These are phyloP conservation scores for Scaptodrosophila lebanonensis DNA, from an alignment of 1,140 invertebrate genomes.

Conservation along the genomic window DNA sequence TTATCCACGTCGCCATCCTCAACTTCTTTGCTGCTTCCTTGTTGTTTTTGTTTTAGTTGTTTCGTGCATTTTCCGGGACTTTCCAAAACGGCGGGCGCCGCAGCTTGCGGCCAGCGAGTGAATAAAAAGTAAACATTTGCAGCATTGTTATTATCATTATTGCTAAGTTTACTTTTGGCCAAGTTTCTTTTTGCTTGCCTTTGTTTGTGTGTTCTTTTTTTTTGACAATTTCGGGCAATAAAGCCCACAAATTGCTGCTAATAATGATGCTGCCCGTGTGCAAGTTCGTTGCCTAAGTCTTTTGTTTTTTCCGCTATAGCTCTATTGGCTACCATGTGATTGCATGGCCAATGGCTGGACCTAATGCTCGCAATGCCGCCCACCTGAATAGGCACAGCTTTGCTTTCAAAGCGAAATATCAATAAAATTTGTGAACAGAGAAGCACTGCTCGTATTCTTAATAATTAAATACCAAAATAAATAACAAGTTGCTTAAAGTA, in stretches of 20 bases:
- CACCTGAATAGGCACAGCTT: no score
- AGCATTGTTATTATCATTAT: not conserved
- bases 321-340: no score
- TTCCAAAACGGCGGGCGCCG: conserved; percentile 61
- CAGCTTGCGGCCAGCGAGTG: conserved; percentile 36
- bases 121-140: conserved; percentile 34
- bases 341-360: no score
- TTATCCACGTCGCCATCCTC: conserved; percentile 52
- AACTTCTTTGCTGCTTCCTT: not conserved
- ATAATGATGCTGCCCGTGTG: conserved; percentile 58
- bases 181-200: conserved; percentile 15
- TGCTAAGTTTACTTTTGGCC: conserved; percentile 10
- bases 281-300: conserved; percentile 64
- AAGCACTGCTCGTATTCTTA: no score
- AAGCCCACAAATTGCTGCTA: conserved; percentile 73
- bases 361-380: no score
- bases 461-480: no score
- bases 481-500: no score
- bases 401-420: no score
- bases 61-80: conserved; percentile 48
- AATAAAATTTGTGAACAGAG: no score
- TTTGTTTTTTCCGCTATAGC: no score
- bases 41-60: conserved; percentile 27
- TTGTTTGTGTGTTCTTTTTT: conserved; percentile 18
- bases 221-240: conserved; percentile 70